These are phyloP conservation scores for Tridacna gigas DNA, from an alignment of 2,888 invertebrate genomes.

Conservation along the genomic window DNA sequence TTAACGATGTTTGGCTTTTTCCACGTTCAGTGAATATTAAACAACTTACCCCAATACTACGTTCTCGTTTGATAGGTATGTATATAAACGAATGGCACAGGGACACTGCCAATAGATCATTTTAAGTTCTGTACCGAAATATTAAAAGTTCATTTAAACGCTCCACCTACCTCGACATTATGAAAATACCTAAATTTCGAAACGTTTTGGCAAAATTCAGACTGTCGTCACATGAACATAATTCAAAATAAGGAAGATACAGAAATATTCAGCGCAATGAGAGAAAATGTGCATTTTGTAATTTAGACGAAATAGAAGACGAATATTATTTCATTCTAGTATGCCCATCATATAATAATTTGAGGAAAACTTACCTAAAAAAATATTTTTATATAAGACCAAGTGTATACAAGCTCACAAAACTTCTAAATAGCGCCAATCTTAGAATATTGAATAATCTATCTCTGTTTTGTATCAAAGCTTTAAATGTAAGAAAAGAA, in stretches of 20 bases:
- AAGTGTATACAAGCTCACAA: too few relatives aligned
- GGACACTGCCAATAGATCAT: neutral
- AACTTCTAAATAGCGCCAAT: too few relatives aligned
- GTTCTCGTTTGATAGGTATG: neutral
- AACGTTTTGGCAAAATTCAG: neutral
- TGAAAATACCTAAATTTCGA: neutral
- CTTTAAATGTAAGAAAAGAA: too few relatives aligned
- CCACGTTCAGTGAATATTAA: neutral
- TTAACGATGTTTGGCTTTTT: constrained; percentile 4
- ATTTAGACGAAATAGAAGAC: neutral
- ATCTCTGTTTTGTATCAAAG: too few relatives aligned
- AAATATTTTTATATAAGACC: too few relatives aligned
- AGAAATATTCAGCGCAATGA: neutral
- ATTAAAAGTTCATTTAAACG: neutral
- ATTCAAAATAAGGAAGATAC: neutral
- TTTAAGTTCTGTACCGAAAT: neutral
- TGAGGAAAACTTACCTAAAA: too few relatives aligned
- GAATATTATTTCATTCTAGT: neutral
- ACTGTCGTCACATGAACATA: neutral
- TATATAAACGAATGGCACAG: neutral
- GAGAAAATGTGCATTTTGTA: neutral
- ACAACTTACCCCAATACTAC: neutral
- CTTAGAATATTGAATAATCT: too few relatives aligned
- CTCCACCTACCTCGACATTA: neutral
- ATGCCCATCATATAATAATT: neutral